A percentile compares a stretch with the other conserved stretches of the same genome.
Evolutionary conservation across 2,888 invertebrate genomes (phyloP).

Genomic region (Epistrophe eligans): DNA sequence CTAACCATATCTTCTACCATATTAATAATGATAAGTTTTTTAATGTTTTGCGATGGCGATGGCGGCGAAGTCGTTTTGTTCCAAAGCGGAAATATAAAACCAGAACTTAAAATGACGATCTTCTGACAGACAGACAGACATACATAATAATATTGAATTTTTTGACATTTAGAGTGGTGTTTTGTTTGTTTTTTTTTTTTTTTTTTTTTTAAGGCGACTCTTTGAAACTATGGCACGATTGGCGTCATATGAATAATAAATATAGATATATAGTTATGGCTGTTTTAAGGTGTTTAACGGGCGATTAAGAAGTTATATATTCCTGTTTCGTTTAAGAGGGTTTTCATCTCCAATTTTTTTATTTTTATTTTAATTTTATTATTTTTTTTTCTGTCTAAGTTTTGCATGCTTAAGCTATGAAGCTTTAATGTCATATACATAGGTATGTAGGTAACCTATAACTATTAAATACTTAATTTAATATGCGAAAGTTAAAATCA

Average conservation of each 20-base stretch:
- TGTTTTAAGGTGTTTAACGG: constrained; percentile 48
- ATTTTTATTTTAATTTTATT: constrained; percentile 3
- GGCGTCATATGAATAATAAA: constrained; percentile 51
- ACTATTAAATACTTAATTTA: not conserved
- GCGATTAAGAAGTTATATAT: constrained; percentile 53
- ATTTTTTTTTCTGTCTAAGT: not conserved
- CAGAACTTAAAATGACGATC: constrained; percentile 38
- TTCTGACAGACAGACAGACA: constrained; percentile 32
- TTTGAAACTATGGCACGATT: not conserved
- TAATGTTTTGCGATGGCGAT: constrained; percentile 38
- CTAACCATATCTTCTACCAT: constrained; percentile 6
- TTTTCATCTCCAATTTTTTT: constrained; percentile 12
- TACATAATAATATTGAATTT: constrained; percentile 41
- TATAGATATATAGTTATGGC: constrained; percentile 43
- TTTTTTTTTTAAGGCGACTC: not conserved
- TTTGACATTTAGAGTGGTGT: constrained; percentile 55
- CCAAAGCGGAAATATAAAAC: constrained; percentile 58
- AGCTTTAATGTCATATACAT: constrained; percentile 14
- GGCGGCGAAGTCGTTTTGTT: not conserved
- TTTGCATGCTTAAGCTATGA: not conserved
- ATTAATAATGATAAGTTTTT: constrained; percentile 19
- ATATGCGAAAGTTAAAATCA: constrained; percentile 7
- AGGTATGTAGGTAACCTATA: not conserved
- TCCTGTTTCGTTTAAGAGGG: constrained; percentile 33
- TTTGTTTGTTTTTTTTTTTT: constrained; percentile 11